Conservation (phyloP, 2,888 invertebrate genomes). For the Melanotus villosus region DNA sequence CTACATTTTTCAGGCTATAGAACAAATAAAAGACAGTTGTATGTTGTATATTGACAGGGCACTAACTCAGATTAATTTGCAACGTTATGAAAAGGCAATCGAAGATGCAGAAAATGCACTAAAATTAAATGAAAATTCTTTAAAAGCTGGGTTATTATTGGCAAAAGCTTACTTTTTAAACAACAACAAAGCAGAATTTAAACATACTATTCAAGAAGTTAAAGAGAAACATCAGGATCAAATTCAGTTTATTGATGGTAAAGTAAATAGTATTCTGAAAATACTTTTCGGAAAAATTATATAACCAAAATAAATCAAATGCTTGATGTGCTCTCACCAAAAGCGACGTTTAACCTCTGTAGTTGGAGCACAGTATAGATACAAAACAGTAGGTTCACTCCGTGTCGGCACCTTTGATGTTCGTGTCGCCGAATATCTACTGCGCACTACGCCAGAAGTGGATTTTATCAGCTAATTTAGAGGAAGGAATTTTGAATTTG, state of each 20-base stretch:
- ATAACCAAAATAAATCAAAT: too few species aligned
- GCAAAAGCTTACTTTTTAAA: conserved; percentile 74
- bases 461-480: too few species aligned
- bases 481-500: too few species aligned
- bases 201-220: conserved; percentile 74
- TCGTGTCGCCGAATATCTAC: too few species aligned
- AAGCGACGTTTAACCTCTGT: too few species aligned
- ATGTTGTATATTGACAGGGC: conserved; percentile 86
- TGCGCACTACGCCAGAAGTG: too few species aligned
- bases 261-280: too few species aligned
- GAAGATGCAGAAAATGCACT: conserved; percentile 82
- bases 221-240: conserved; percentile 77
- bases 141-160: conserved; percentile 82
- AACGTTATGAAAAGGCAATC: conserved; percentile 75
- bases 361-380: too few species aligned
- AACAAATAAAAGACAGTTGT: conserved; percentile 82
- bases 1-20: conserved; percentile 73
- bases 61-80: conserved; percentile 77
- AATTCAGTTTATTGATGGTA: conserved; percentile 74
- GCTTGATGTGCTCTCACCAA: too few species aligned
- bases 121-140: conserved; percentile 80
- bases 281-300: too few species aligned
- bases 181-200: conserved; percentile 72
- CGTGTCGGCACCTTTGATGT: too few species aligned
- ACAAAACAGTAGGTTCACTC: too few species aligned